Percentiles rank a stretch among this genome's conserved stretches.
Conservation (phyloP, 2,113 vertebrate genomes). For the Potamarius usumacintae region DNA sequence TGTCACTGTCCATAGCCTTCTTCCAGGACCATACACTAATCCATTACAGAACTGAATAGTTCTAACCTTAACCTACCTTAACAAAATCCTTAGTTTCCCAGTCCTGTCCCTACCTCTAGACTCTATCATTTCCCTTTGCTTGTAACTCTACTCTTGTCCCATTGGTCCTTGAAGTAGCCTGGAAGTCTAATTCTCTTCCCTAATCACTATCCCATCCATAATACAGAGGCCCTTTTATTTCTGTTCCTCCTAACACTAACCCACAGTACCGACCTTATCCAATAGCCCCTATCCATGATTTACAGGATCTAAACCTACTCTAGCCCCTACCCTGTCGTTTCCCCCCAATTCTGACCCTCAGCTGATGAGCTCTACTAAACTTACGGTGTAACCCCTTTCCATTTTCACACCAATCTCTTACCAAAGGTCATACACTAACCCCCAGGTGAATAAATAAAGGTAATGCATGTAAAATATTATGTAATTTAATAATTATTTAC, state of each 20-base stretch:
- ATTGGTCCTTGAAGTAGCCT: no score
- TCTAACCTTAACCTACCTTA: neutral
- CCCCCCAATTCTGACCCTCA: neutral
- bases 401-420: neutral
- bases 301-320: no score
- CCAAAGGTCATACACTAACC: neutral
- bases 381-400: neutral
- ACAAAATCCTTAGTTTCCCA: neutral
- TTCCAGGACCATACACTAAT: neutral
- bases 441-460: neutral
- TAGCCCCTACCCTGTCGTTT: no score
- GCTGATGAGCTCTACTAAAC: neutral
- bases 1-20: neutral
- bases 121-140: no score
- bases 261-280: no score
- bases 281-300: no score
- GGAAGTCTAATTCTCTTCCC: no score
- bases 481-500: neutral
- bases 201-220: neutral
- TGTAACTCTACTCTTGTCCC: no score
- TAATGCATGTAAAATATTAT: neutral
- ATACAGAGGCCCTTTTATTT: no score
- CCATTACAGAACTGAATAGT: neutral
- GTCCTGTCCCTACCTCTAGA: neutral
- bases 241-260: no score